Evolutionary conservation across 2,113 vertebrate species (phyloP).

Genomic region (Gadus macrocephalus): DNA sequence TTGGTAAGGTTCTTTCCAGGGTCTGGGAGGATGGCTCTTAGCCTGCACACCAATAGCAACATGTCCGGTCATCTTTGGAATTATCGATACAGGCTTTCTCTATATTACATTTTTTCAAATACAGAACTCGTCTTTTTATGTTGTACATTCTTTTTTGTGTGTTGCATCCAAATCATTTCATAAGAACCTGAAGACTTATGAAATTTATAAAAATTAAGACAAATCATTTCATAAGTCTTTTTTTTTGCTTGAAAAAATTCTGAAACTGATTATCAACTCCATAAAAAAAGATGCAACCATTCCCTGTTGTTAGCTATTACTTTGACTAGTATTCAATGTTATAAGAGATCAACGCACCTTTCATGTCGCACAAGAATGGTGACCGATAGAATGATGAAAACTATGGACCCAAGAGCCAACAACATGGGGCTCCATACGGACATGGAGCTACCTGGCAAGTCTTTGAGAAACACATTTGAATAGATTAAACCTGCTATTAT

Average conservation of each 20-base stretch:
- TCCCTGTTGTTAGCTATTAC: neutral
- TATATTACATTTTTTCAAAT: neutral
- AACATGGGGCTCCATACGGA: constrained; percentile 30
- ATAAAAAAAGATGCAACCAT: neutral
- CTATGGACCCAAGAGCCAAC: constrained; percentile 9
- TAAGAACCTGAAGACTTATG: neutral
- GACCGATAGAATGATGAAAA: constrained; percentile 32
- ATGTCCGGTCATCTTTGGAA: constrained; percentile 2
- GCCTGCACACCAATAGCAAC: constrained; percentile 52
- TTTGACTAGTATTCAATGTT: neutral
- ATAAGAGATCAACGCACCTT: constrained; percentile 43
- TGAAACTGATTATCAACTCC: too few relatives aligned
- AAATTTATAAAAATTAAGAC: too few relatives aligned
- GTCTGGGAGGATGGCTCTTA: constrained; percentile 81
- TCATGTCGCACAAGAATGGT: constrained; percentile 47
- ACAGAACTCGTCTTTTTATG: neutral
- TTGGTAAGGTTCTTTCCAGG: constrained; percentile 78
- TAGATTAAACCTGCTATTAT: neutral
- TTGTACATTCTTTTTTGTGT: neutral
- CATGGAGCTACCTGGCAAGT: neutral
- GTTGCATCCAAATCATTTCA: neutral
- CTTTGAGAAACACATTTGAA: neutral
- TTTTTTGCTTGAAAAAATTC: neutral
- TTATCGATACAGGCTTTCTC: neutral
- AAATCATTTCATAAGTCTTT: too few relatives aligned